Conservation (phyloP, 2,888 invertebrate genomes). For the Drosophila pegasa region DNA sequence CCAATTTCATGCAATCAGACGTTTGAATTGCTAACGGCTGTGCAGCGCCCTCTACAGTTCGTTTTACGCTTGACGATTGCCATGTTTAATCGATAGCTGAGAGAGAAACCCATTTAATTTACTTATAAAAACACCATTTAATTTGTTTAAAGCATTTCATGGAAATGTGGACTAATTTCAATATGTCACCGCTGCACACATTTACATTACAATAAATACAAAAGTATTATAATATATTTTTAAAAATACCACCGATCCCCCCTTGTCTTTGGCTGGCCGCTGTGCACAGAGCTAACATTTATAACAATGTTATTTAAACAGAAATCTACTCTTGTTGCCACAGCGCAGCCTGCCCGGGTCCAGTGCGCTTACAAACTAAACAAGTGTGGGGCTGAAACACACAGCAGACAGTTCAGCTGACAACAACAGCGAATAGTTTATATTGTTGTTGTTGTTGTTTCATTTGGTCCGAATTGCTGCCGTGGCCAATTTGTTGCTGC, state of each 20-base stretch:
- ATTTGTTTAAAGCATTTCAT: constrained; percentile 74
- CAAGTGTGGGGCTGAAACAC: constrained; percentile 55
- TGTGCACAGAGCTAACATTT: constrained; percentile 83
- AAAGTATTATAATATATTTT: constrained; percentile 49
- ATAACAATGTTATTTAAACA: constrained; percentile 82
- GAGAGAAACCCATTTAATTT: not conserved
- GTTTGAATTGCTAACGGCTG: constrained; percentile 18
- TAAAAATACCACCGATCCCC: constrained; percentile 52
- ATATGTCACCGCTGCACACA: constrained; percentile 32
- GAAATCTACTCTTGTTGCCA: constrained; percentile 77
- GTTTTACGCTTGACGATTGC: no score
- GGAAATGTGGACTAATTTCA: constrained; percentile 67
- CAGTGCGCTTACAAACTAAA: constrained; percentile 67
- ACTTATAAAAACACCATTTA: constrained; percentile 46
- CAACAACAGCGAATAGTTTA: constrained; percentile 27
- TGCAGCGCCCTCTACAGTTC: constrained; percentile 33
- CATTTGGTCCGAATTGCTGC: constrained; percentile 56
- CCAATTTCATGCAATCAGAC: not conserved
- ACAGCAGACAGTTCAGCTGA: constrained; percentile 34
- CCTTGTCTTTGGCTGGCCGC: constrained; percentile 32
- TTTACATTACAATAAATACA: constrained; percentile 62
- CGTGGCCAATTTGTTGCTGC: constrained; percentile 62
- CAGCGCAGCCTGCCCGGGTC: constrained; percentile 34
- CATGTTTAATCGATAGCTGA: constrained; percentile 13
- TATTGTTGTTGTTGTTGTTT: constrained; percentile 36